These are phyloP conservation scores for Chymomyza caudatula DNA, from an alignment of 2,888 invertebrate species.

Conservation along the genomic window DNA sequence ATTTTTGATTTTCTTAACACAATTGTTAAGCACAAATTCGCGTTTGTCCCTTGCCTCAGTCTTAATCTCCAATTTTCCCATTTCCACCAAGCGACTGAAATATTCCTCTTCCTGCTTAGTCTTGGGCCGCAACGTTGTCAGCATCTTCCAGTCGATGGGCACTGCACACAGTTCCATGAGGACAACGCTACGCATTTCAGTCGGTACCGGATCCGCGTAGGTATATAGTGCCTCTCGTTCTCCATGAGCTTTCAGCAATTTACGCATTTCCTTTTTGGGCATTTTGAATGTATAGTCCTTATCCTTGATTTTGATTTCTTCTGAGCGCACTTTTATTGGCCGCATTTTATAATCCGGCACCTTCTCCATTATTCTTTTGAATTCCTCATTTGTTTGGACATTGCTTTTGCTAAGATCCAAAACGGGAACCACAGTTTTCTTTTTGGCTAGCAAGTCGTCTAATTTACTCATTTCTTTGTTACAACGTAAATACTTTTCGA, in stretches of 20 bases:
- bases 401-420: conserved; percentile 90
- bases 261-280: conserved; percentile 84
- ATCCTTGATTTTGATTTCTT: conserved; percentile 88
- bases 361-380: conserved; percentile 88
- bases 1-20: conserved; percentile 87
- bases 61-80: conserved; percentile 87
- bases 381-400: conserved; percentile 89
- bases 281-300: conserved; percentile 87
- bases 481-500: background rate
- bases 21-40: conserved; percentile 82
- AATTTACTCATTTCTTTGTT: conserved; percentile 80
- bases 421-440: conserved; percentile 90
- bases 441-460: conserved; percentile 90
- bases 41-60: conserved; percentile 86
- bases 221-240: conserved; percentile 74
- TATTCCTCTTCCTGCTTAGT: conserved; percentile 91
- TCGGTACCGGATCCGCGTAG: conserved; percentile 87
- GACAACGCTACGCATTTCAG: conserved; percentile 83
- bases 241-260: conserved; percentile 73
- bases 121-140: conserved; percentile 91
- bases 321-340: conserved; percentile 89
- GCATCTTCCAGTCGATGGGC: conserved; percentile 95
- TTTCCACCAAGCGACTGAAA: conserved; percentile 89
- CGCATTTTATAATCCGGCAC: conserved; percentile 94
- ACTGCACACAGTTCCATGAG: conserved; percentile 86